Conservation (phyloP, 2,797 vertebrate species). For the Pogoniulus pusillus region DNA sequence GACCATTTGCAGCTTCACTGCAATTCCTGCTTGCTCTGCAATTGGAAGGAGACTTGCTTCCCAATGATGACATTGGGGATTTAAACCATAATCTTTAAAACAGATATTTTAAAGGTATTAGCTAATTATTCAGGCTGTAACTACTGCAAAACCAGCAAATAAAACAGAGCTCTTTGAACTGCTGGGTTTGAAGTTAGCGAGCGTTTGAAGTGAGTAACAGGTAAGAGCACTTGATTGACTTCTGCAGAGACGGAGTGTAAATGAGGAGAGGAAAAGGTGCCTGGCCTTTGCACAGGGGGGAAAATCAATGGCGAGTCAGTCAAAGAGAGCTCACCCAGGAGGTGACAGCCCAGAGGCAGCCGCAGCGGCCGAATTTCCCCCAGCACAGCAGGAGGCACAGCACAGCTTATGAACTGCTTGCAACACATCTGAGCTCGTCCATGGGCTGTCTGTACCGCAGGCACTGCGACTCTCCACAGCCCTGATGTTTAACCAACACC, state of each 20-base stretch:
- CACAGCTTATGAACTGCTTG: neutral
- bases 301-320: neutral
- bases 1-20: conserved; percentile 45
- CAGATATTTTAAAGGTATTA: conserved; percentile 60
- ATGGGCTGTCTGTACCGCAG: neutral
- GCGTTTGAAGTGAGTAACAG: conserved; percentile 29
- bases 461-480: neutral
- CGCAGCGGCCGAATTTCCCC: neutral
- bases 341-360: rapidly evolving
- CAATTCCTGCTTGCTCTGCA: conserved; percentile 8
- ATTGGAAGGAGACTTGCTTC: conserved; percentile 28
- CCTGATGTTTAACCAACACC: neutral
- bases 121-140: conserved; percentile 52
- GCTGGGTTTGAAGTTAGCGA: neutral
- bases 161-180: conserved; percentile 37
- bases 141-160: conserved; percentile 25
- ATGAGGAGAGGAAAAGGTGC: neutral
- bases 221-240: conserved; percentile 7
- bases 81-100: conserved; percentile 59
- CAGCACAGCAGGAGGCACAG: neutral
- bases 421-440: neutral
- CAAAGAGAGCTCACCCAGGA: neutral
- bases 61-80: conserved; percentile 47
- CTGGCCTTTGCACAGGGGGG: neutral
- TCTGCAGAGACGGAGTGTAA: neutral